Base-by-base conservation (phyloP, 2,888 invertebrate genomes). In the Tricholauxania praeusta region DNA sequence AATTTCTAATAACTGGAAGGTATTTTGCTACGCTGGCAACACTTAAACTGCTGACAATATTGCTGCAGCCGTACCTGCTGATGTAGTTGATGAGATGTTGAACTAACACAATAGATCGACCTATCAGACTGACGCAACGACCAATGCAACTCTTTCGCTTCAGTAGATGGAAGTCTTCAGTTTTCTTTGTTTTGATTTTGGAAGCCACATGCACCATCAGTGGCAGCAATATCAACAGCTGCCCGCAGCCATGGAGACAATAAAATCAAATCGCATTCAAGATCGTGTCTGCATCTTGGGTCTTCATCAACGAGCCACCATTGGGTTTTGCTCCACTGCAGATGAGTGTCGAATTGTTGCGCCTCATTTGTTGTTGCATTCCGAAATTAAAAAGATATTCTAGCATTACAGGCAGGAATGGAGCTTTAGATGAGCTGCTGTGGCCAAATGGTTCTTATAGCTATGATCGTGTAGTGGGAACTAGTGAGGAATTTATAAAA, bases 231-330 rank as follows among this genome's bases (percentile, higher is more conserved):
- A 57, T 10, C 53, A 53, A 48, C 57, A 70, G 57, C 52, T 62
- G 62, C 52, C 49, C 19, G 32, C 62, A 52, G 69, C 69, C 28
- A 6, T 51, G 62, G 69, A 62, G 52, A 70, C 69, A 60, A 62
- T 47, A 47, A 57, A 53, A 19, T 52, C 52, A 63, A 62, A 47
- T 62, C 70, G 53, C 32, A 28, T 48, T 53, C 22, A 14, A 47
- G 70, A 70, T 70, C 70, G 70, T 70, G 70, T 62, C 69, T 63
- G 60, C 69, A 53, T 12, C 52, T 39, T 62, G 51, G 69, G 8
- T 60, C 32, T 51, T 32, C 52, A 39, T 60, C 60, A 59, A 65
- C 59, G 39, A 66, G 59, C 49, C 12, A 51, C 17, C 51, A n/a
- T n/a, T 19, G 8, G n/a, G 49, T 47, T 64, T 22, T 49, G 71